Evolutionary conservation across 2,113 vertebrate genomes (phyloP).

Genomic region (Nannobrachium achirus): DNA sequence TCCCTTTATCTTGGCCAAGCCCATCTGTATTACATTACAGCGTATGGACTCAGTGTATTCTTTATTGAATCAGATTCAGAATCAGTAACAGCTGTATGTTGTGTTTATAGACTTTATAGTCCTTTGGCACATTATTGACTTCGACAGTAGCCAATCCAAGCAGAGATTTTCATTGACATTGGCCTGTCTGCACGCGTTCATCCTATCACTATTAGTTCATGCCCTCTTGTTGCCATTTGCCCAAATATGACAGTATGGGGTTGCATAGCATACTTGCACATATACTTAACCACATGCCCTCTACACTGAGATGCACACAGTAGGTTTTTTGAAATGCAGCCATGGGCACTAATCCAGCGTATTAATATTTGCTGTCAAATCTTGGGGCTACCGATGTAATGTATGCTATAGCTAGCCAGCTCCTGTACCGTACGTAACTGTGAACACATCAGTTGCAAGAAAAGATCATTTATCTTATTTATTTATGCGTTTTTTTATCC

Average conservation of each 20-base stretch:
- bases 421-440: too few species aligned
- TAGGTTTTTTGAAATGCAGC: too few species aligned
- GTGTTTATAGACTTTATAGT: conserved; percentile 41
- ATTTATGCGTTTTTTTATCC: too few species aligned
- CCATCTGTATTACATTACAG: conserved; percentile 56
- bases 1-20: conserved; percentile 5
- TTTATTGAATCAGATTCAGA: conserved; percentile 53
- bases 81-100: conserved; percentile 35
- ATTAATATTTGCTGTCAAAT: too few species aligned
- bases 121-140: conserved; percentile 37
- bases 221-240: not conserved
- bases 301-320: too few species aligned
- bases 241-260: not conserved
- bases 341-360: too few species aligned
- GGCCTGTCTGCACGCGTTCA: conserved; percentile 7
- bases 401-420: too few species aligned
- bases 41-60: conserved; percentile 11
- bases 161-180: conserved; percentile 18
- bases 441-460: too few species aligned
- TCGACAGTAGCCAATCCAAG: conserved; percentile 11
- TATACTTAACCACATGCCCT: not conserved
- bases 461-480: too few species aligned
- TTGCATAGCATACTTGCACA: not conserved
- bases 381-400: too few species aligned
- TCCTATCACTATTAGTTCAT: not conserved